Evolutionary conservation across 2,113 vertebrate species (phyloP).

Genomic region (Aix galericulata): DNA sequence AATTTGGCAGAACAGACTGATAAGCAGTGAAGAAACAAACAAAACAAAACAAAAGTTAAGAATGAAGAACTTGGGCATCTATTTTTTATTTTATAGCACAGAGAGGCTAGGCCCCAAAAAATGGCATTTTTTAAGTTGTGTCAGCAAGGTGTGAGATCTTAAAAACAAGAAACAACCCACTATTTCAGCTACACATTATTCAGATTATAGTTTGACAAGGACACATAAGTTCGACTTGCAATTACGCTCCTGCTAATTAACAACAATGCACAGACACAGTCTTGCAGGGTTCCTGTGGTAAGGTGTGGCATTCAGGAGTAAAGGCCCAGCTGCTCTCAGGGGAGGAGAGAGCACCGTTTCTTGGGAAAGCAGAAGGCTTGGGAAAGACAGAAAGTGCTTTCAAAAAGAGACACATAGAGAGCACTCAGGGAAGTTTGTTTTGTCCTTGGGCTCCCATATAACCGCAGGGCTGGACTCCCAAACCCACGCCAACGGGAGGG

Average conservation of each 20-base stretch:
- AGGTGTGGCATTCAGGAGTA: background rate
- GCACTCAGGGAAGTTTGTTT: background rate
- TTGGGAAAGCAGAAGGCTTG: background rate
- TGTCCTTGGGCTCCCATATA: background rate
- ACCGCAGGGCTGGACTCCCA: background rate
- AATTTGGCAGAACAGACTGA: background rate
- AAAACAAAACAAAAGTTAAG: background rate
- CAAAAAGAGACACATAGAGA: background rate
- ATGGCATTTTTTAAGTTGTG: background rate
- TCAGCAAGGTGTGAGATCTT: background rate
- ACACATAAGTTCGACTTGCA: background rate
- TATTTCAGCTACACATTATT: background rate
- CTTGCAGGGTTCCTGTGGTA: background rate
- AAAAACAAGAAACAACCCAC: background rate
- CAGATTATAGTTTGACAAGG: background rate
- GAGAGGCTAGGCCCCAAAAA: background rate
- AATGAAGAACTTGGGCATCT: background rate
- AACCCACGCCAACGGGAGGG: background rate
- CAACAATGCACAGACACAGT: background rate
- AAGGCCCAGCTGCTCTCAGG: background rate
- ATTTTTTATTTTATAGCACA: background rate
- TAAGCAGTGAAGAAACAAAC: background rate
- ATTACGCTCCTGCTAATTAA: conserved; percentile 20
- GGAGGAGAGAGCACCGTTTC: background rate
- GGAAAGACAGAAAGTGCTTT: background rate